Base-by-base conservation (phyloP, 2,797 vertebrate species). In the Sphenopsis melanotis region DNA sequence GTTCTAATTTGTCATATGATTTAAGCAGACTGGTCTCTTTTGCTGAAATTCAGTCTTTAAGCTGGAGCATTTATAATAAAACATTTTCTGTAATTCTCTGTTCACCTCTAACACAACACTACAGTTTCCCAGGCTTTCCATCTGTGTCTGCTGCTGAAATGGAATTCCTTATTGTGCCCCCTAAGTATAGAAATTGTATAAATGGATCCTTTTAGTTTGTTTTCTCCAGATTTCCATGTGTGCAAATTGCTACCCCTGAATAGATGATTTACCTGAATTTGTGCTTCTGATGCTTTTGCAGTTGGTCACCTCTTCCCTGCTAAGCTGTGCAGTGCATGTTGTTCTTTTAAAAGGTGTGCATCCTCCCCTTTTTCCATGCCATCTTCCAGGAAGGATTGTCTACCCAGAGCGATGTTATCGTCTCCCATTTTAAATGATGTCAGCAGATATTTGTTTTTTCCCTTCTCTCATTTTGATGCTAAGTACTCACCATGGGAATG, bases 371-470 rank as follows among this genome's bases (percentile, higher is more conserved):
- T 95, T 94, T 91, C 92, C 82, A 47, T 85, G 79, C 61, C 42
- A n/a, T 64, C 87, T 92, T 92, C 84, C 81, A 83, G 78, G 65
- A 69, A 88, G 69, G 59, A 26, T 59, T 75, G 87, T 89, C 81
- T 92, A 68, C 75, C 53, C 53, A 15, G 64, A 78, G 55, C 0
- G 65, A 95, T 93, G 53, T 83, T 94, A 87, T 94, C 82, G 14
- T 89, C 79, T 55, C 50, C 44, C 50, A 22, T 88, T 94, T 95
- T 78, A 72, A 90, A 27, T 39, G 34, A 32, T 88, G 80, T 93
- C 92, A 95, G 89, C 92, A 96, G 83, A 79, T 95, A 90, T 2
- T 95, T 92, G 57, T 77, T 93, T 84, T 93, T 87, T 64, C 46
- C 57, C 64, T 90, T 90, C 56, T 87, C 36, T 60, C 1, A 1